phyloP scores from a whole-genome alignment of 2,113 vertebrate genomes.

The Natator depressus region DNA sequence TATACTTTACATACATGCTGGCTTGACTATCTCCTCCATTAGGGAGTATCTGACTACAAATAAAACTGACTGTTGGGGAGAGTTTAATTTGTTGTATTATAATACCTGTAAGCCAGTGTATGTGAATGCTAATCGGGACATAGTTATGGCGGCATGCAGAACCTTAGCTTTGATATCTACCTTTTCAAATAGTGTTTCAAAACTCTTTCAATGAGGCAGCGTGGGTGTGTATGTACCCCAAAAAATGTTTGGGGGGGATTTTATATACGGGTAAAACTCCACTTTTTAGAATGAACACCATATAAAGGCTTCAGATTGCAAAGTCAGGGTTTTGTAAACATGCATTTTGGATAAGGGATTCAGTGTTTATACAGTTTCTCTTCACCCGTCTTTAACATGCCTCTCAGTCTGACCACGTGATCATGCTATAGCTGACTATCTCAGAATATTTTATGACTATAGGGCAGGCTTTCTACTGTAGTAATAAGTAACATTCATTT shows the following conservation, averaged over 20 bases:
- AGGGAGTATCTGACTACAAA: not conserved
- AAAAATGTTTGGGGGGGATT: not conserved
- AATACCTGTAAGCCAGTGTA: not conserved
- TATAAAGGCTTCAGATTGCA: not conserved
- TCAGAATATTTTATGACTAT: not conserved
- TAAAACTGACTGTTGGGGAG: not conserved
- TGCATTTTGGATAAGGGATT: not conserved
- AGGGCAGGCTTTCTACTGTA: conserved; percentile 17
- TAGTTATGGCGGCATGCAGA: not conserved
- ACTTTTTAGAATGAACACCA: not conserved
- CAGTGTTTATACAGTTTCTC: not conserved
- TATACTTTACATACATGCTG: not conserved
- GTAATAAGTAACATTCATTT: not conserved
- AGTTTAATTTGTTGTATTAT: not conserved
- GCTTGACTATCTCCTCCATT: not conserved
- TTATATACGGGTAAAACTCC: not conserved
- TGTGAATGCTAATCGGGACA: not conserved
- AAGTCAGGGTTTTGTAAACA: not conserved
- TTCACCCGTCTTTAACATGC: not conserved
- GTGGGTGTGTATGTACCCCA: not conserved
- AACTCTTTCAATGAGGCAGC: not conserved
- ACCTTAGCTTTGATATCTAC: not conserved
- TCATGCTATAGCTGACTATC: not conserved
- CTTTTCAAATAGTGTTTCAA: not conserved
- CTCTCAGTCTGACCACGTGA: not conserved